Evolutionary conservation across 2,797 vertebrate species (phyloP).

Genomic region (Acanthiza pusilla): DNA sequence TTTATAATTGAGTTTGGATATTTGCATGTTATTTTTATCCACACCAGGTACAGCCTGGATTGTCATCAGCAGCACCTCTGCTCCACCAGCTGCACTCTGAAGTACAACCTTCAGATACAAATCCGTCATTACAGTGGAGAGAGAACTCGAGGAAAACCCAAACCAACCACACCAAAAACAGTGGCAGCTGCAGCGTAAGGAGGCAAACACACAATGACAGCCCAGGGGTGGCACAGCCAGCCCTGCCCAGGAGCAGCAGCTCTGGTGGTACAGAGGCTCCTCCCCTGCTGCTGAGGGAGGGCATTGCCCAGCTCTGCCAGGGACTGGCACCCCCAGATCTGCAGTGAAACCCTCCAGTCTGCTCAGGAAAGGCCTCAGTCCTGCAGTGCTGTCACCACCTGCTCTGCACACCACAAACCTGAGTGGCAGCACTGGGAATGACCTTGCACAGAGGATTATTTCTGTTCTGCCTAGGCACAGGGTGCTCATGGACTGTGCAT

Average conservation of each 20-base stretch:
- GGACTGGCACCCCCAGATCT: neutral
- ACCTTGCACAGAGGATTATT: rapidly evolving
- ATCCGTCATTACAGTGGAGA: rapidly evolving
- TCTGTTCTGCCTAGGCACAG: neutral
- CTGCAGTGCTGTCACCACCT: neutral
- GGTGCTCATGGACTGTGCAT: neutral
- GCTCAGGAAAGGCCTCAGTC: too few species aligned
- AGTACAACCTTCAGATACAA: neutral
- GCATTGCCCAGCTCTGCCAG: neutral
- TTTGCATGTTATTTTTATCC: neutral
- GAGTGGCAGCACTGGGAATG: neutral
- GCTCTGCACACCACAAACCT: too few species aligned
- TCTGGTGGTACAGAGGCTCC: rapidly evolving
- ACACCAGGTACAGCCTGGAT: neutral
- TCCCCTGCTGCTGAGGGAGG: neutral
- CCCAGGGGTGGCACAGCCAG: neutral
- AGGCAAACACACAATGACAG: neutral
- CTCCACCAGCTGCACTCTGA: neutral
- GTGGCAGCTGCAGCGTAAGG: neutral
- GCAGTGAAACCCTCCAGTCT: rapidly evolving
- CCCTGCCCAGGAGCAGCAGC: neutral
- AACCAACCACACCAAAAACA: neutral
- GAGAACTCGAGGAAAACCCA: neutral
- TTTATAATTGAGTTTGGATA: neutral
- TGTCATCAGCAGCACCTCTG: neutral